Conservation (phyloP, 2,113 vertebrate species). For the Piaya cayana region DNA sequence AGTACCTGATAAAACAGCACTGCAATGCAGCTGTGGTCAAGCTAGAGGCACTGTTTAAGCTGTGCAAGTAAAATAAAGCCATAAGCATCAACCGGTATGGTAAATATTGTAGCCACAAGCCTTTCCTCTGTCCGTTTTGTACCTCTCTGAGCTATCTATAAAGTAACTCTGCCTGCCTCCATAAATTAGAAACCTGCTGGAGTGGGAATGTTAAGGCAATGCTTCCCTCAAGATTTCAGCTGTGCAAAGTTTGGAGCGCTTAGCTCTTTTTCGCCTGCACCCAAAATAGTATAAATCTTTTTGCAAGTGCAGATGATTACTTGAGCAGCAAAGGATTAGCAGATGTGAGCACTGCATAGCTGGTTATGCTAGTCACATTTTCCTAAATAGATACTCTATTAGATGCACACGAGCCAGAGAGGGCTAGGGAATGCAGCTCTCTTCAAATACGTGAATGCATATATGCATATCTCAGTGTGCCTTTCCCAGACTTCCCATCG, state of each 20-base stretch:
- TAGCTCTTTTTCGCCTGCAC: background rate
- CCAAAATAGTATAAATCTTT: conserved; percentile 35
- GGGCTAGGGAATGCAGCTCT: background rate
- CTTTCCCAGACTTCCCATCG: background rate
- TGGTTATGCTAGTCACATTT: conserved; percentile 57
- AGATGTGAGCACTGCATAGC: conserved; percentile 65
- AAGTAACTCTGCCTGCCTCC: background rate
- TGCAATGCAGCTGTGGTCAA: conserved; percentile 43
- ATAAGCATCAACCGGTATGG: background rate
- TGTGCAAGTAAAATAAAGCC: background rate
- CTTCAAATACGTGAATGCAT: background rate
- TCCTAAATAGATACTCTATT: conserved; percentile 41
- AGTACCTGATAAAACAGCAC: background rate
- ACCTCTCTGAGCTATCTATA: background rate
- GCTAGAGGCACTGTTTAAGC: background rate
- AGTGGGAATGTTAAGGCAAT: background rate
- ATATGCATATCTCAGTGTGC: background rate
- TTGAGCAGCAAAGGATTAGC: conserved; percentile 55
- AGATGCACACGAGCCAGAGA: background rate
- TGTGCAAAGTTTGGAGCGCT: background rate
- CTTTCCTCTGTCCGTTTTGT: background rate
- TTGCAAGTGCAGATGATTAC: conserved; percentile 41
- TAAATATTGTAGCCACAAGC: background rate
- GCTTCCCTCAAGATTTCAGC: background rate
- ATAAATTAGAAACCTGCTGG: background rate